Percentiles rank a stretch among this genome's conserved stretches.
Evolutionary conservation across 2,888 invertebrate species (phyloP).

Genomic region (Diarsia mendica): DNA sequence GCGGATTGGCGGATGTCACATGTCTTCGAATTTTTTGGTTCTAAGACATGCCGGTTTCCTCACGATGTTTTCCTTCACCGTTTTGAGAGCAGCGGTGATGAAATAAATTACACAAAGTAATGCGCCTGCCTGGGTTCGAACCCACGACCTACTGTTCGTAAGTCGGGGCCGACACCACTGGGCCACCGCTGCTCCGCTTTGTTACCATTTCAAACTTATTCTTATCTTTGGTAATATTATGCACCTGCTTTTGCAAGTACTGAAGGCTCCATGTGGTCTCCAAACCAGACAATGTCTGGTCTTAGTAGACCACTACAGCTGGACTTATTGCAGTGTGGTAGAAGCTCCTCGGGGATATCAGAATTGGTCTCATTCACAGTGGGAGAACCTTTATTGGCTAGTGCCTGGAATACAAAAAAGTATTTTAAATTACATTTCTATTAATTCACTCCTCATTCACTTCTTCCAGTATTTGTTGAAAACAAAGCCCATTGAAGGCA

Average conservation of each 20-base stretch:
- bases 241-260: conserved; percentile 91
- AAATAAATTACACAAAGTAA: too few relatives aligned
- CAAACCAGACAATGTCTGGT: conserved; percentile 97
- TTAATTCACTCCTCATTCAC: background rate
- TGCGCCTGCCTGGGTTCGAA: too few relatives aligned
- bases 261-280: conserved; percentile 92
- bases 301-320: conserved; percentile 93
- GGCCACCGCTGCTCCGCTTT: too few relatives aligned
- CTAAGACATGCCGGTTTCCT: too few relatives aligned
- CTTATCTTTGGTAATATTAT: background rate
- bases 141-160: too few relatives aligned
- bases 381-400: conserved; percentile 90
- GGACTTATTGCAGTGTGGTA: conserved; percentile 92
- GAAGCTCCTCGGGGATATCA: conserved; percentile 91
- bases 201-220: conserved; percentile 18
- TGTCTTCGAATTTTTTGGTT: too few relatives aligned
- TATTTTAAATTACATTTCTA: background rate
- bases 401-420: conserved; percentile 74
- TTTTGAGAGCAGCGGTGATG: too few relatives aligned
- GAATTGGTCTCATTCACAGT: conserved; percentile 89
- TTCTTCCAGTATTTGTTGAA: background rate
- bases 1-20: too few relatives aligned
- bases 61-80: too few relatives aligned
- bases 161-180: too few relatives aligned
- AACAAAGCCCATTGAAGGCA: background rate